Conservation (phyloP, 1,140 invertebrate species). For the Mylabris phalerata region DNA sequence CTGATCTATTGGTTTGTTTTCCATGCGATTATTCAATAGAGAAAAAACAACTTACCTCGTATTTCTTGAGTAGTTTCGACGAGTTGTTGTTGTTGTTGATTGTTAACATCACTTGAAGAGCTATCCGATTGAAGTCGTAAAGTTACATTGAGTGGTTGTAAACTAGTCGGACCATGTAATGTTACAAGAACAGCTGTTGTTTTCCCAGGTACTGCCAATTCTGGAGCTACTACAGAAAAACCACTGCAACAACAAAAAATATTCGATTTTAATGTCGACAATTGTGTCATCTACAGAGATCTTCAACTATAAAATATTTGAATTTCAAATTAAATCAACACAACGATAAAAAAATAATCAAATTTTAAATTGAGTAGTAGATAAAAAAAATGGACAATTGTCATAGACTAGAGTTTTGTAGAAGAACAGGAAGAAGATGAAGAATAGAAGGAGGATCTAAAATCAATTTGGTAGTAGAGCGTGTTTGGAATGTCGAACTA, state of each 20-base stretch:
- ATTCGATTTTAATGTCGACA: not conserved
- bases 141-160: slow-evolving; percentile 50
- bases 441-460: not conserved
- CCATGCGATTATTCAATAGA: too few relatives aligned
- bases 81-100: slow-evolving; percentile 22
- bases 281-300: too few relatives aligned
- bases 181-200: slow-evolving; percentile 54
- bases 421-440: too few relatives aligned
- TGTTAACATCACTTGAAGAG: not conserved
- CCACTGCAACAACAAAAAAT: slow-evolving; percentile 43
- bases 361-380: too few relatives aligned
- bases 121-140: slow-evolving; percentile 42
- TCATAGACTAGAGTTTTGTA: too few relatives aligned
- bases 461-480: not conserved
- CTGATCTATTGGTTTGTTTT: too few relatives aligned
- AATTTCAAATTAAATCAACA: too few relatives aligned
- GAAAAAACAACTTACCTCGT: slow-evolving; percentile 26
- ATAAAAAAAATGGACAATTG: too few relatives aligned
- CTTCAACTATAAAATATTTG: too few relatives aligned
- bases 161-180: slow-evolving; percentile 46
- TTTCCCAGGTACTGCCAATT: slow-evolving; percentile 54
- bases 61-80: slow-evolving; percentile 37
- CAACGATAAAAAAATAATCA: too few relatives aligned
- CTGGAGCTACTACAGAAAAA: slow-evolving; percentile 54
- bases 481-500: not conserved